These are phyloP conservation scores for Ondatra zibethicus DNA, from an alignment of 2,113 vertebrate genomes.

Conservation along the genomic window DNA sequence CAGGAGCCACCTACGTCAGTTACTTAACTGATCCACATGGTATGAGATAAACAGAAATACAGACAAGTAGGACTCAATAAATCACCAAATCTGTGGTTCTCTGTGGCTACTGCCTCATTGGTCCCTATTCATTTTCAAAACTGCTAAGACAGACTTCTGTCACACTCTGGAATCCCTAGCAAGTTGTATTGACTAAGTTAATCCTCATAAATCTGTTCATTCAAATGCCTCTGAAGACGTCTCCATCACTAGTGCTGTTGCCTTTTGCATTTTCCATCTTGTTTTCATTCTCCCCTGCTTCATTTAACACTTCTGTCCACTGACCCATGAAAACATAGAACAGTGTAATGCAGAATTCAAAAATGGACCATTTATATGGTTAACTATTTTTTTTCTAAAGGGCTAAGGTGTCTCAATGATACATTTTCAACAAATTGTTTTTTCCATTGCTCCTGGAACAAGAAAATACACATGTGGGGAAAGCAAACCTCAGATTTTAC, in stretches of 20 bases:
- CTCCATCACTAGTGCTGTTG: not conserved
- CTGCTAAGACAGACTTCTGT: not conserved
- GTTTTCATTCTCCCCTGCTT: not conserved
- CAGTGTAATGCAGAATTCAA: not conserved
- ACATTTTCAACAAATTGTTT: not conserved
- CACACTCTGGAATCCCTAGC: not conserved
- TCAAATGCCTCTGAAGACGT: not conserved
- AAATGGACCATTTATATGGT: not conserved
- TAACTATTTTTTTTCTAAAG: not conserved
- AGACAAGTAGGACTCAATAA: not conserved
- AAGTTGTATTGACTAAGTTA: not conserved
- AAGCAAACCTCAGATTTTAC: slow-evolving; percentile 14
- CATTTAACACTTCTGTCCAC: not conserved
- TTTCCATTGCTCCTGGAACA: not conserved
- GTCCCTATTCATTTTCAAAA: not conserved
- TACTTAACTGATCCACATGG: not conserved
- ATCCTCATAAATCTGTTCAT: not conserved
- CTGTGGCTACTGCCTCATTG: not conserved
- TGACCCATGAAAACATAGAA: not conserved
- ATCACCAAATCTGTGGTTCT: not conserved
- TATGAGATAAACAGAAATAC: too few species aligned
- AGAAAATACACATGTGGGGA: not conserved
- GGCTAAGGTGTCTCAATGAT: not conserved
- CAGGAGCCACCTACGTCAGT: not conserved
- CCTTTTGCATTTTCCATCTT: not conserved